These are phyloP conservation scores for Ivindomyrus marchei DNA, from an alignment of 2,113 vertebrate species.

Conservation along the genomic window DNA sequence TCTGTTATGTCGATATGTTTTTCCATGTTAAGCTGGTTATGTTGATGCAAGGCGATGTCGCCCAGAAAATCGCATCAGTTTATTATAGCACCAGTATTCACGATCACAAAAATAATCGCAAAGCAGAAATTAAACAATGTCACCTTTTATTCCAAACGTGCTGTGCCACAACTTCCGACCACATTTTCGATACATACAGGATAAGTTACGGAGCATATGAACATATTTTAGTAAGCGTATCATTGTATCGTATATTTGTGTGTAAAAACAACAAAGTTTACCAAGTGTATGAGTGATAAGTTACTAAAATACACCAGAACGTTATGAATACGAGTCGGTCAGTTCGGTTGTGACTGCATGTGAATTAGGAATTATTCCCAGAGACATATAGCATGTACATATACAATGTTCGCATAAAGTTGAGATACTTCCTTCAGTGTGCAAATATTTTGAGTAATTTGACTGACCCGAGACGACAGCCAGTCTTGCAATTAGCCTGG, in stretches of 20 bases:
- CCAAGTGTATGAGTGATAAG: neutral
- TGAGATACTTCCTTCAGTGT: neutral
- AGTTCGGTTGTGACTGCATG: neutral
- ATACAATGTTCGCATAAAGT: neutral
- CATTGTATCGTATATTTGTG: neutral
- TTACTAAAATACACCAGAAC: neutral
- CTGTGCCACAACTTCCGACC: neutral
- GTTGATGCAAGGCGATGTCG: neutral
- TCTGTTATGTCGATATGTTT: neutral
- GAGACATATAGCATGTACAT: neutral
- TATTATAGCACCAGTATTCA: neutral
- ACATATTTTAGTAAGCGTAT: neutral
- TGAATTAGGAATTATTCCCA: neutral
- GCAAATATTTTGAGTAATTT: neutral
- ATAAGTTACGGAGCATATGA: neutral
- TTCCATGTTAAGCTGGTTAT: neutral
- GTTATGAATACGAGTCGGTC: neutral
- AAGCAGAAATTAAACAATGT: neutral
- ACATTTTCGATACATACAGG: neutral
- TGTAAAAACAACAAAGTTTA: neutral
- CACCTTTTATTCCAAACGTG: neutral
- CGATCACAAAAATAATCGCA: neutral
- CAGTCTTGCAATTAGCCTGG: conserved; percentile 56
- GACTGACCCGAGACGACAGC: conserved; percentile 60
- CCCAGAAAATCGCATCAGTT: neutral